A percentile compares a stretch with the other conserved stretches of the same genome.
These are phyloP conservation scores for Lordiphosa mommai DNA, from an alignment of 1,140 invertebrate genomes.

Conservation along the genomic window DNA sequence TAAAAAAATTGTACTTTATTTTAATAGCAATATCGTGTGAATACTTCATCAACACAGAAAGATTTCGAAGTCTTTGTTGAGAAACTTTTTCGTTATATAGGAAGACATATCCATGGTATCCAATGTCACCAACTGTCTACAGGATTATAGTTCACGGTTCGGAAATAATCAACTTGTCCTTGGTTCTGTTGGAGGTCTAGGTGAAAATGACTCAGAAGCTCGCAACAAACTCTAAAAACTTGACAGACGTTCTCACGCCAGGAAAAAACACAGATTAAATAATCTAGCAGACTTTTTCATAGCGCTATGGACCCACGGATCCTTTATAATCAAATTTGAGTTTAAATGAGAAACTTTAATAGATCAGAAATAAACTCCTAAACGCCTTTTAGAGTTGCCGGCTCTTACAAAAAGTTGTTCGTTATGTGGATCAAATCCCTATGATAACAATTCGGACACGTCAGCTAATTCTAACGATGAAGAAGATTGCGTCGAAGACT, in stretches of 20 bases:
- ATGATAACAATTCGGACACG: too few species aligned
- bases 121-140: constrained; percentile 16
- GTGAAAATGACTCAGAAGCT: constrained; percentile 10
- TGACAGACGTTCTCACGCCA: constrained; percentile 7
- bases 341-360: background rate
- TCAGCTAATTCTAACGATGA: too few species aligned
- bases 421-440: too few species aligned
- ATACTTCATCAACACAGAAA: constrained; percentile 6
- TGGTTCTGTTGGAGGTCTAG: constrained; percentile 11
- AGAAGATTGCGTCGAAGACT: too few species aligned
- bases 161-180: constrained; percentile 3
- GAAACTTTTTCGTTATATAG: constrained; percentile 6
- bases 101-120: constrained; percentile 12
- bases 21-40: constrained; percentile 11
- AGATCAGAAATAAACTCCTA: too few species aligned
- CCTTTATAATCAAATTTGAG: background rate
- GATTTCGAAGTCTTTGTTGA: constrained; percentile 1
- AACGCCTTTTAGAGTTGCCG: too few species aligned
- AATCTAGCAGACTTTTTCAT: constrained; percentile 8
- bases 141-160: constrained; percentile 10
- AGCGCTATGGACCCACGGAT: constrained; percentile 1
- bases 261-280: constrained; percentile 6
- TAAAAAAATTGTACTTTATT: constrained; percentile 6
- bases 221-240: constrained; percentile 7
- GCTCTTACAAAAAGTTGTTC: too few species aligned